A percentile compares a stretch with the other conserved stretches of the same genome.
These are phyloP conservation scores for Agrilus cyanescens DNA, from an alignment of 2,888 invertebrate species.

Conservation along the genomic window DNA sequence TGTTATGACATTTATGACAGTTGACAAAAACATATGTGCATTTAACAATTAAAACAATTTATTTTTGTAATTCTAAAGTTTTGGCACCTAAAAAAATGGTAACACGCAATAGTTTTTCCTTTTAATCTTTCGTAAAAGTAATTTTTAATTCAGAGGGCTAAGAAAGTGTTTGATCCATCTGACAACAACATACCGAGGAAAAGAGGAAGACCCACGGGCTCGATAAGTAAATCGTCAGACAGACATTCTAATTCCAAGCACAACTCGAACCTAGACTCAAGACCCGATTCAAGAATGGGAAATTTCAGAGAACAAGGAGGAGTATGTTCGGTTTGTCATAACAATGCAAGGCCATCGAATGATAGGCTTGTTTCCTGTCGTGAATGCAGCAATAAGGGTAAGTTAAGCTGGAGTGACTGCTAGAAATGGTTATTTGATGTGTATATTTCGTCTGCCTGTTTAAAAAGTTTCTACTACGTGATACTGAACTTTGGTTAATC, in stretches of 20 bases:
- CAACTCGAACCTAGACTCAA: conserved; percentile 22
- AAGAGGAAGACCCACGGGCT: conserved; percentile 53
- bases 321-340: conserved; percentile 51
- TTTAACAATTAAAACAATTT: conserved; percentile 1
- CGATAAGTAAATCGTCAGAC: conserved; percentile 46
- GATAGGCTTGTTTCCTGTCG: conserved; percentile 56
- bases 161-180: conserved; percentile 77
- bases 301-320: conserved; percentile 39
- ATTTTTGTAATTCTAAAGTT: not conserved
- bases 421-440: no score
- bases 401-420: conserved; percentile 6
- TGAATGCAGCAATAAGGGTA: conserved; percentile 61
- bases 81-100: not conserved
- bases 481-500: no score
- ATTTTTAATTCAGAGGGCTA: conserved; percentile 53
- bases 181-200: conserved; percentile 68
- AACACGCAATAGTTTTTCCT: not conserved
- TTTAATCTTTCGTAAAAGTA: no score
- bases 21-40: not conserved
- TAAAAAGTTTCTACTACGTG: no score
- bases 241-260: conserved; percentile 36
- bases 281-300: conserved; percentile 32
- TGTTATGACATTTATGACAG: conserved; percentile 4
- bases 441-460: no score
- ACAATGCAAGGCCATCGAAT: conserved; percentile 44